These are phyloP conservation scores for Odontophorus gujanensis DNA, from an alignment of 2,113 vertebrate species.

Conservation along the genomic window DNA sequence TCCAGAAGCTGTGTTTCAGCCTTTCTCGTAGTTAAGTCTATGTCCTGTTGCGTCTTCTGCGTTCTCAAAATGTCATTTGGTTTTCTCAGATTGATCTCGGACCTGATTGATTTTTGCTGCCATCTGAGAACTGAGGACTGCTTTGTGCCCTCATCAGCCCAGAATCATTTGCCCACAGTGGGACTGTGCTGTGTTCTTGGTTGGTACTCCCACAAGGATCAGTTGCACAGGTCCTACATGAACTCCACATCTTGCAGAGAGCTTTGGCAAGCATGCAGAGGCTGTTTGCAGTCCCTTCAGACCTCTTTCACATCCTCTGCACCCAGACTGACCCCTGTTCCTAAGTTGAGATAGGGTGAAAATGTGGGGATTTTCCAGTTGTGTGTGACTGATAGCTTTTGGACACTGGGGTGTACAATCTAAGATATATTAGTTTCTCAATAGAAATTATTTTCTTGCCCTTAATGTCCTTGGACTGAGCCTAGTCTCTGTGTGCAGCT, in stretches of 20 bases:
- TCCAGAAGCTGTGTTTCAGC: neutral
- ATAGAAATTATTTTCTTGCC: neutral
- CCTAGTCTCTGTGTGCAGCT: neutral
- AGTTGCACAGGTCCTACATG: neutral
- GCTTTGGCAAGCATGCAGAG: neutral
- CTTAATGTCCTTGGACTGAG: neutral
- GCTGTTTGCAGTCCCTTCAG: neutral
- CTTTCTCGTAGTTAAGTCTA: neutral
- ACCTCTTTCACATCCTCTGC: neutral
- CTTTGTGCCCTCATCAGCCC: accelerated
- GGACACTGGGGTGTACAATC: neutral
- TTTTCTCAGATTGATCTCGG: neutral
- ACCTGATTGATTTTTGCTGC: neutral
- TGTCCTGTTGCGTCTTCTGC: neutral
- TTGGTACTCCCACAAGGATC: neutral
- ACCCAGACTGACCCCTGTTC: neutral
- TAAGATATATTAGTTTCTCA: neutral
- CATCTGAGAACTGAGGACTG: neutral
- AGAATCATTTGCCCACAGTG: neutral
- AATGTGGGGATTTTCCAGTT: neutral
- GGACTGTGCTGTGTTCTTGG: no score
- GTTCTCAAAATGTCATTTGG: accelerated
- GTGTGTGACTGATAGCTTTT: neutral
- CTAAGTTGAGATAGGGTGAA: neutral
- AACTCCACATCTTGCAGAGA: neutral